Evolutionary conservation across 2,113 vertebrate genomes (phyloP).

Genomic region (Gadus chalcogrammus): DNA sequence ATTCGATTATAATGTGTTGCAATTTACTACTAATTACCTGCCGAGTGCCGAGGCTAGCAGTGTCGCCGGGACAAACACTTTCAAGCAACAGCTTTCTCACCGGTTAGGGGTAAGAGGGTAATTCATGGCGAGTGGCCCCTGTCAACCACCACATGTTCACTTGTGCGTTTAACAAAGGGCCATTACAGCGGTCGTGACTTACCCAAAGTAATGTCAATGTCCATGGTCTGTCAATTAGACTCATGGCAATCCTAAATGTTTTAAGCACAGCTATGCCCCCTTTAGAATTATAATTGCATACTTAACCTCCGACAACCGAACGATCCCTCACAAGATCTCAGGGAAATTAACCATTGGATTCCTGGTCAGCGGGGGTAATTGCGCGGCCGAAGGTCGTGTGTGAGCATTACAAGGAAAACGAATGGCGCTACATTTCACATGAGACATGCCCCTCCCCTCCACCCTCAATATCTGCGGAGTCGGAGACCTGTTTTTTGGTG

Average conservation of each 20-base stretch:
- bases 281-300: conserved; percentile 48
- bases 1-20: too few species aligned
- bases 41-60: too few species aligned
- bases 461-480: too few species aligned
- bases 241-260: conserved; percentile 45
- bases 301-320: conserved; percentile 52
- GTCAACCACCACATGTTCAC: not conserved
- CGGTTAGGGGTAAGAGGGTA: too few species aligned
- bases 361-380: conserved; percentile 47
- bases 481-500: too few species aligned
- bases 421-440: not conserved
- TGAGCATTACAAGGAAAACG: conserved; percentile 22
- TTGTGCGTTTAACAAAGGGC: not conserved
- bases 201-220: conserved; percentile 8
- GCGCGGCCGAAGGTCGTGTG: conserved; percentile 41
- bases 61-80: too few species aligned
- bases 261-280: conserved; percentile 44
- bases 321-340: conserved; percentile 31
- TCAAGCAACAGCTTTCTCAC: too few species aligned
- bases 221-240: conserved; percentile 31
- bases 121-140: too few species aligned
- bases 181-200: not conserved
- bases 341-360: conserved; percentile 37
- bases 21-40: too few species aligned
- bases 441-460: too few species aligned